Evolutionary conservation across 2,113 vertebrate species (phyloP), one percentile per base, ranked within the genome.

Genomic region (Ammodramus savannarum): DNA sequence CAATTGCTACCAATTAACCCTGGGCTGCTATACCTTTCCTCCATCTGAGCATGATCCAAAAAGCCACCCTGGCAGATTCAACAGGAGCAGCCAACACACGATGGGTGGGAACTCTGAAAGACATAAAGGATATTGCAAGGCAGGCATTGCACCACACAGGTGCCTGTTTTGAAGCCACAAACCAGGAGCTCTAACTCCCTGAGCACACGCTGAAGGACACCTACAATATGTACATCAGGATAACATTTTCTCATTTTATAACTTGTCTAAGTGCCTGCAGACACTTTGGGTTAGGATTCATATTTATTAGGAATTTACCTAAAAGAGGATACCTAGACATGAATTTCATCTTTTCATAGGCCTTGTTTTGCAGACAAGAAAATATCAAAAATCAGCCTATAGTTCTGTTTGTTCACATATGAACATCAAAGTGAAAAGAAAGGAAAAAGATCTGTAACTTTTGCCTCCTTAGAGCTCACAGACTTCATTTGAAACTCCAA

Each of bases 11-110:
- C 29, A 57, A 7, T 61, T 32, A 83, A 86, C 62, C 46, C 38
- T 2, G 1, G 67, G n/a, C 43, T 76, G 51, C 6, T 8, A 25
- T 12, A 66, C 29, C 46, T 61, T 78, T 62, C n/a, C 32, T 89
- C 54, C 7, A 1, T 16, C 59, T 29, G 10, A 77, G 26, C 38
- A 25, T 4, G 16, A 71, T 26, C 34, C 57, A 51, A 73, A 69
- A 18, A 68, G 36, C 36, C 54, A 43, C 49, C 41, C 34, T 10
- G 6, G 17, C 4, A 36, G 27, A 55, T 75, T 38, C n/a, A 48
- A 38, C 1, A 2, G 57, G 5, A 82, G n/a, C 78, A 72, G 61
- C 51, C 57, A 59, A 27, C 3, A 26, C 38, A 32, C 0, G 0
- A 51, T 4, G 5, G 31, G 32, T 4, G 5, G 31, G 32, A 58